Conservation (phyloP, 2,888 invertebrate species). For the Buathra laborator region DNA sequence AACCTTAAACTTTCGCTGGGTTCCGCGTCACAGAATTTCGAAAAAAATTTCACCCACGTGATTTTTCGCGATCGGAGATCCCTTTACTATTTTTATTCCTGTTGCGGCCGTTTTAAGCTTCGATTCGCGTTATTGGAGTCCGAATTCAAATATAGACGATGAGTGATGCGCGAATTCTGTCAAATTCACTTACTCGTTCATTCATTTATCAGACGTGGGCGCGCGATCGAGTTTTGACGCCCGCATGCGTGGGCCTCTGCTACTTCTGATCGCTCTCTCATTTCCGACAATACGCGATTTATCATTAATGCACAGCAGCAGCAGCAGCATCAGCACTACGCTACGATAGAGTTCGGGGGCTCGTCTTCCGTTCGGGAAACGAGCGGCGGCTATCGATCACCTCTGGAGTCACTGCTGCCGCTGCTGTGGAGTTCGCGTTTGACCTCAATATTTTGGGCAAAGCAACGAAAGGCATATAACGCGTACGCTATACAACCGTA, state of each 20-base stretch:
- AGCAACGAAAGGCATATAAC: slow-evolving; percentile 26
- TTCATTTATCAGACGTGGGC: slow-evolving; percentile 58
- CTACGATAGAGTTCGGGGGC: slow-evolving; percentile 34
- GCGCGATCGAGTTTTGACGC: slow-evolving; percentile 11
- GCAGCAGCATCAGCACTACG: slow-evolving; percentile 26
- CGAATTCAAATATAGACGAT: background rate
- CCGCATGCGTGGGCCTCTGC: slow-evolving; percentile 7
- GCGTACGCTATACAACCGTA: background rate
- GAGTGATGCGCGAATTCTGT: background rate
- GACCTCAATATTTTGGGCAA: slow-evolving; percentile 61
- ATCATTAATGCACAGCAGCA: slow-evolving; percentile 56
- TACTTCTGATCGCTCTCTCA: slow-evolving; percentile 43
- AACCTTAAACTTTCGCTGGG: too few relatives aligned
- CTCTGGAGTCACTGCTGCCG: slow-evolving; percentile 50
- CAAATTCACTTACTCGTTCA: slow-evolving; percentile 8
- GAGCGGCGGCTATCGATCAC: slow-evolving; percentile 63
- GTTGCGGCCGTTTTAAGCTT: too few relatives aligned
- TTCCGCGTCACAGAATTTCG: too few relatives aligned
- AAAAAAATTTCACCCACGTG: too few relatives aligned
- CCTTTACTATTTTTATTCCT: too few relatives aligned
- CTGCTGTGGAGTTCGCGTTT: slow-evolving; percentile 55
- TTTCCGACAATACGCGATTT: slow-evolving; percentile 57
- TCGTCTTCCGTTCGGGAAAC: slow-evolving; percentile 63
- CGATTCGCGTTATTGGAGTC: background rate
- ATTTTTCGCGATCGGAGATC: too few relatives aligned